Conservation (phyloP, 1,140 invertebrate species). For the Rhizoglyphus robini region DNA sequence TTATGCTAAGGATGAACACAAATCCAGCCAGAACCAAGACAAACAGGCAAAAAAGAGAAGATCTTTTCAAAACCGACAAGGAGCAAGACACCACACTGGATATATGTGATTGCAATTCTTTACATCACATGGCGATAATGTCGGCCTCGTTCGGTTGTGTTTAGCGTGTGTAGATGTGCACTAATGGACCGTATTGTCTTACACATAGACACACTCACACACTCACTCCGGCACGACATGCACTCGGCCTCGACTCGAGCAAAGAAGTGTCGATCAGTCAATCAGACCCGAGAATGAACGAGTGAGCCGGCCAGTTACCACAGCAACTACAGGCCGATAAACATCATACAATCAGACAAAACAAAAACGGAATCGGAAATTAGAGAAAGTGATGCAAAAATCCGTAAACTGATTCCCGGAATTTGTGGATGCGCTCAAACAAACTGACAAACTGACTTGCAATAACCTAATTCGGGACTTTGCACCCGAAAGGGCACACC, state of each 20-base stretch:
- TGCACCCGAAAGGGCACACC: too few relatives aligned
- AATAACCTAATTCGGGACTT: too few relatives aligned
- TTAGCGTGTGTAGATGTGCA: not conserved
- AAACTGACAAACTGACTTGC: too few relatives aligned
- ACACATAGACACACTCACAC: not conserved
- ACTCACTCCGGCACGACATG: not conserved
- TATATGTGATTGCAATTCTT: not conserved
- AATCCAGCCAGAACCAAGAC: too few relatives aligned
- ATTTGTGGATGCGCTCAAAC: not conserved
- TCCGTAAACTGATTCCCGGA: not conserved
- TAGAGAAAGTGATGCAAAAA: not conserved
- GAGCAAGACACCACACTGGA: too few relatives aligned
- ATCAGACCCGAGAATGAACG: not conserved
- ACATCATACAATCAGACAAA: not conserved
- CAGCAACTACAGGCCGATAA: not conserved
- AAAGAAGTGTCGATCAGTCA: slow-evolving; percentile 4
- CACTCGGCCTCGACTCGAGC: too few relatives aligned
- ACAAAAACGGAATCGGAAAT: slow-evolving; percentile 6
- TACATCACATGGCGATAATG: not conserved
- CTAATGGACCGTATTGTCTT: slow-evolving; percentile 10
- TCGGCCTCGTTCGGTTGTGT: not conserved
- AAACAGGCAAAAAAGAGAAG: too few relatives aligned
- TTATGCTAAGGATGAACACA: too few relatives aligned
- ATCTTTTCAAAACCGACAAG: too few relatives aligned
- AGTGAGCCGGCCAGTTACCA: not conserved